Base-by-base conservation (phyloP, 2,113 vertebrate species). In the Cavia aperea region DNA sequence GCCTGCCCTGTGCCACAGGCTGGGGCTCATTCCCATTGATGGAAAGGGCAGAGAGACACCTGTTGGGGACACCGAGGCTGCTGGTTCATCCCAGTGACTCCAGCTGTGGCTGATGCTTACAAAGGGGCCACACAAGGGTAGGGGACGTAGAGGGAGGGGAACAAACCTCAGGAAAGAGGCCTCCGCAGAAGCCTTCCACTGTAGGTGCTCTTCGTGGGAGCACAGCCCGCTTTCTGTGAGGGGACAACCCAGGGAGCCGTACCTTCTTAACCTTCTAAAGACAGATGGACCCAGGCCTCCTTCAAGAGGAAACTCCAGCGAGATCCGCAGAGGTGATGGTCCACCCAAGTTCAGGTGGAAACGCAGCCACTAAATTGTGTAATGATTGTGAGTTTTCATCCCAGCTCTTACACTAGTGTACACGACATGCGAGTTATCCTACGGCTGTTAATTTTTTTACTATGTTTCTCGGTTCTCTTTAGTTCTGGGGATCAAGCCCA, bases 201-300 rank as follows among this genome's bases (percentile, higher is more conserved):
- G 10, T 36, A 10, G 5, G 54, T 65, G 63, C 68, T 49, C n/a
- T 88, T 56, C 49, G 0, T 6, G 33, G 68, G 24, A 11, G 4
- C 5, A 21, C 8, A 14, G 63, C 70, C 19, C 14, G 13, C 58
- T 68, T 51, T 24, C 84, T 89, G 8, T 31, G 54, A 92, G 49
- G 75, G 5, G 81, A 18, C 54, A 5, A 39, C 14, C 5, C 23
- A 0, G 0, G 1, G 11, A 5, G 46, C 70, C n/a, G 0, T 13
- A 24, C 24, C 75, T 83, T 79, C 83, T 84, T n/a, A 58, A 49
- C 72, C 31, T 4, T 43, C 84, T 39, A 89, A 72, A 89, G 77
- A 4, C 9, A 4, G 9, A 5, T 54, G 51, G 46, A 39, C 33
- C 39, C 33, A 29, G 31, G 19, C 10, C 60, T 91, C 46, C n/a